phyloP scores from a whole-genome alignment of 1,140 invertebrate species.

The Apolygus lucorum region DNA sequence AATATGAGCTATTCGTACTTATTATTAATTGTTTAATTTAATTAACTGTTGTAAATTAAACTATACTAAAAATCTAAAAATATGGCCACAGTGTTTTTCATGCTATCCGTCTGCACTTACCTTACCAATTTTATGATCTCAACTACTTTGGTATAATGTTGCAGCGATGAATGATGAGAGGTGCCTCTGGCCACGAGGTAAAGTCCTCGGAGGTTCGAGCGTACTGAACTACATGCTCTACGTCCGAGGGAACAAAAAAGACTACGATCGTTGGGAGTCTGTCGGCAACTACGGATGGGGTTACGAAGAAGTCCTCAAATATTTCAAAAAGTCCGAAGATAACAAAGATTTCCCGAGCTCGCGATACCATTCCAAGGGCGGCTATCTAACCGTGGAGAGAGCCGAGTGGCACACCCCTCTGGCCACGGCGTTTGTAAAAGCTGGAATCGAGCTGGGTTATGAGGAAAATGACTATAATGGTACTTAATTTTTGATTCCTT shows the following conservation, averaged over 20 bases:
- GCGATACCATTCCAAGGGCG: constrained; percentile 65
- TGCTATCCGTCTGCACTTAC: too few species aligned
- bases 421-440: constrained; percentile 79
- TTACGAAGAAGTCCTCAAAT: constrained; percentile 72
- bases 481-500: too few species aligned
- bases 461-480: constrained; percentile 78
- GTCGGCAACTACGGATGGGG: constrained; percentile 89
- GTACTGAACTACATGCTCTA: constrained; percentile 98
- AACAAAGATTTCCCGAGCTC: constrained; percentile 72
- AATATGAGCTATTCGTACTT: too few species aligned
- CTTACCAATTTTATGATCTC: too few species aligned
- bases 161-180: constrained; percentile 70
- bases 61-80: too few species aligned
- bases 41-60: too few species aligned
- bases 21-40: too few species aligned
- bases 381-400: constrained; percentile 74
- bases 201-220: constrained; percentile 67
- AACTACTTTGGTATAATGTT: too few species aligned
- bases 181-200: constrained; percentile 81
- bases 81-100: too few species aligned
- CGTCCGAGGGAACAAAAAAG: constrained; percentile 80
- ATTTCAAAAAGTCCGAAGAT: constrained; percentile 88
- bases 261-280: constrained; percentile 89
- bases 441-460: constrained; percentile 82
- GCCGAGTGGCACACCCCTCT: constrained; percentile 76